Percentiles rank a stretch among this genome's conserved stretches.
These are phyloP conservation scores for Mesocricetus auratus DNA, from an alignment of 2,113 vertebrate genomes.

Conservation along the genomic window DNA sequence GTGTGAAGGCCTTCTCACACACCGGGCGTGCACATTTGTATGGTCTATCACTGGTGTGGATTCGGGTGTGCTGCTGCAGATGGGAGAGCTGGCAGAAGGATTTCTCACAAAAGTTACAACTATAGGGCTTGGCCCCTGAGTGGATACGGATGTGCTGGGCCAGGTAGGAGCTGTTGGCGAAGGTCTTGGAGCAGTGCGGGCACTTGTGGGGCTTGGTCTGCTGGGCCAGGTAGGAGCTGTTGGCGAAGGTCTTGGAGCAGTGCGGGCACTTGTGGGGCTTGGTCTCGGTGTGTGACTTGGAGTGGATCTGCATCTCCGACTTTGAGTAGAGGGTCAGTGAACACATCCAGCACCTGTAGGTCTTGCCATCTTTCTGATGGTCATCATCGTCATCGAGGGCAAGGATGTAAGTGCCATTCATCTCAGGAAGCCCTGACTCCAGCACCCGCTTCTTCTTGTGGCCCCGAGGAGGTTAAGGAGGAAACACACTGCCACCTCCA, in stretches of 20 bases:
- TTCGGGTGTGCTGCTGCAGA: slow-evolving; percentile 99
- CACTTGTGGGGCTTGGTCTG: slow-evolving; percentile 97
- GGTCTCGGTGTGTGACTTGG: slow-evolving; percentile 98
- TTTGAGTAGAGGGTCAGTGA: slow-evolving; percentile 99
- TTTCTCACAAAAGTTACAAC: slow-evolving; percentile 95
- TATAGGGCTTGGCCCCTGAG: slow-evolving; percentile 96
- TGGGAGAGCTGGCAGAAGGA: slow-evolving; percentile 97
- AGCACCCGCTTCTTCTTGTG: slow-evolving; percentile 91
- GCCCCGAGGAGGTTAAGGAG: slow-evolving; percentile 87
- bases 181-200: slow-evolving; percentile 96
- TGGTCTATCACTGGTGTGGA: slow-evolving; percentile 98
- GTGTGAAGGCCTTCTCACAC: slow-evolving; percentile 98
- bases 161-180: slow-evolving; percentile 97
- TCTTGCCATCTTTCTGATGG: slow-evolving; percentile 92
- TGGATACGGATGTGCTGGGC: slow-evolving; percentile 96
- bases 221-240: slow-evolving; percentile 98
- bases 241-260: slow-evolving; percentile 99
- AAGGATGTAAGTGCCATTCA: slow-evolving; percentile 90
- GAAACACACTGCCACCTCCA: slow-evolving; percentile 81
- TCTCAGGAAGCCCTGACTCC: slow-evolving; percentile 85
- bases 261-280: slow-evolving; percentile 99
- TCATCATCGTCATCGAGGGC: slow-evolving; percentile 92
- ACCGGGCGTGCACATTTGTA: slow-evolving; percentile 97
- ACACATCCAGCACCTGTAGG: slow-evolving; percentile 98
- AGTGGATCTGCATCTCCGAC: slow-evolving; percentile 99